Conservation (phyloP, 92 coral and sea anemone species). For the Phenganax stokvisi region DNA sequence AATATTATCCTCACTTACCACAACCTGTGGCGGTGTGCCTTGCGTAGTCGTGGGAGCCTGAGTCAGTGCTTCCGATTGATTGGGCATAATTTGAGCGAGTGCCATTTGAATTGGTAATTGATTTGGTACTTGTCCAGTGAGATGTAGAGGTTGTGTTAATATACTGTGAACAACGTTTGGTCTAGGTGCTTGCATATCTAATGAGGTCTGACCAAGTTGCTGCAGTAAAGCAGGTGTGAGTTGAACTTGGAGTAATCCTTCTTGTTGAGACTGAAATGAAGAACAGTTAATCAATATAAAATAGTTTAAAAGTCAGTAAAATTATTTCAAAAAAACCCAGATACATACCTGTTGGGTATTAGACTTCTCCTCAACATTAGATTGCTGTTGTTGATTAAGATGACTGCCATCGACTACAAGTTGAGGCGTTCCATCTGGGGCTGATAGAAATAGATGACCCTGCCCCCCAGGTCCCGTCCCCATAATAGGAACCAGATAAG, state of each 20-base stretch:
- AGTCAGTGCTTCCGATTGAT: constrained; percentile 20
- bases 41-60: constrained; percentile 26
- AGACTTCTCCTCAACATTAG: constrained; percentile 21
- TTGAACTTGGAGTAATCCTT: constrained; percentile 22
- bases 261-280: constrained; percentile 16
- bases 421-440: constrained; percentile 30
- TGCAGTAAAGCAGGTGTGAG: constrained; percentile 33
- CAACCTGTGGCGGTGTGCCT: constrained; percentile 25
- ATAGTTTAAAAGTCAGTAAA: background rate
- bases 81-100: constrained; percentile 36
- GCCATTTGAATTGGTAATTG: constrained; percentile 42
- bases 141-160: constrained; percentile 29
- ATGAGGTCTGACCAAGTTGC: constrained; percentile 27
- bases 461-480: constrained; percentile 29
- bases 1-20: constrained; percentile 2
- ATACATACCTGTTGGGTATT: constrained; percentile 1
- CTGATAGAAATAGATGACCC: constrained; percentile 24
- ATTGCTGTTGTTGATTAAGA: constrained; percentile 25
- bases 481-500: constrained; percentile 28
- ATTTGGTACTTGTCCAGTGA: constrained; percentile 33
- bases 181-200: constrained; percentile 23
- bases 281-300: background rate
- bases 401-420: constrained; percentile 21
- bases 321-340: too few relatives aligned
- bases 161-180: constrained; percentile 35